phyloP scores from a whole-genome alignment of 2,888 invertebrate species.

The Meliscaeva auricollis region DNA sequence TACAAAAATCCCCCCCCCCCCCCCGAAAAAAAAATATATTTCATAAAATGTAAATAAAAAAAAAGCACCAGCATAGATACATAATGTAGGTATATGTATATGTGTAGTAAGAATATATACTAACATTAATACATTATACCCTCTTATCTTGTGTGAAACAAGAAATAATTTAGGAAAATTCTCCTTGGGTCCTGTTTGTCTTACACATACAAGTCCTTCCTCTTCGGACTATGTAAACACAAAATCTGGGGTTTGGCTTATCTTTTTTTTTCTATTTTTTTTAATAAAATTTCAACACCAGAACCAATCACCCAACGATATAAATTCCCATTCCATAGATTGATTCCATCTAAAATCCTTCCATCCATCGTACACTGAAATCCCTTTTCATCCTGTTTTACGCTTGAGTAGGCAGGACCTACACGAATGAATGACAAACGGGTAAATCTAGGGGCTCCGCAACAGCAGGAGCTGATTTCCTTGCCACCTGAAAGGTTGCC shows the following conservation, averaged over 20 bases:
- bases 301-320: conserved; percentile 66
- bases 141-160: conserved; percentile 56
- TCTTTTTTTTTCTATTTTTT: conserved; percentile 29
- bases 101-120: conserved; percentile 15
- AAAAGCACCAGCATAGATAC: background rate
- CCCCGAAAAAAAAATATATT: conserved; percentile 40
- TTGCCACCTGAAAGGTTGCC: conserved; percentile 49
- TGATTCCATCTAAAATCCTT: background rate
- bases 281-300: conserved; percentile 55
- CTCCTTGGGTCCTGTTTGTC: conserved; percentile 55
- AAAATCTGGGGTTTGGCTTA: conserved; percentile 10
- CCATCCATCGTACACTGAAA: conserved; percentile 54
- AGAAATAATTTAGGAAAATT: conserved; percentile 64
- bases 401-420: conserved; percentile 66
- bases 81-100: no score
- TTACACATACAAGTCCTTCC: conserved; percentile 25
- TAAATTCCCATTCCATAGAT: conserved; percentile 21
- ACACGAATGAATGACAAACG: conserved; percentile 50
- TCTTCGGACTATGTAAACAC: conserved; percentile 36
- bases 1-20: conserved; percentile 34
- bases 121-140: conserved; percentile 51
- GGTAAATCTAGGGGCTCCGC: conserved; percentile 45
- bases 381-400: conserved; percentile 74
- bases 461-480: conserved; percentile 15
- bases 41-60: conserved; percentile 23